Evolutionary conservation across 2,888 invertebrate species (phyloP), one percentile per base, ranked within the genome.

Genomic region (Esperia sulphurella): DNA sequence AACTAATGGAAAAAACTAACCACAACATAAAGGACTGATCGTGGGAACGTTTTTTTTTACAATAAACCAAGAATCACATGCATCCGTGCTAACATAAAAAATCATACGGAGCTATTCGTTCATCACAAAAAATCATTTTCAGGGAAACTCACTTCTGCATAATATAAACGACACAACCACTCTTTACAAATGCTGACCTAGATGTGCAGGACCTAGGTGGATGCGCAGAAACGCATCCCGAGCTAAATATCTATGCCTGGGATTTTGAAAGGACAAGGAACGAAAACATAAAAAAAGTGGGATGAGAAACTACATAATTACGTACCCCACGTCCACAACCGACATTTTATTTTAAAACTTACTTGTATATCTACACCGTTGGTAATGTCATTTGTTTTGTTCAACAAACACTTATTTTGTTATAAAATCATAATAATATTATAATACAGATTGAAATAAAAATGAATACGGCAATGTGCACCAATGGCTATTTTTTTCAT

Each of bases 31-130:
- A 65, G 69, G 67, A 69, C 63, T 65, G 59, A 79, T 68, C 81
- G 83, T 83, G 83, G 79, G 84, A 85, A 80, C 59, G 38, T 68
- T 79, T 85, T 82, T 79, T 80, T 77, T 63, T 55, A 30, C 37
- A 28, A 53, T 42, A 48, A 58, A 57, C 62, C 65, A 71, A 68
- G 66, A 75, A 74, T 71, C 74, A 77, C 73, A 73, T 75, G 79
- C 75, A 80, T 67, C 68, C 65, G 65, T 65, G 59, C 58, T 10
- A 35, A 10, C 35, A 35, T 35, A 35, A 35, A 35, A 57, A 35
- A 35, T n/a, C 35, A n/a, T n/a, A 31, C 3, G 10, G 31, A 10
- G 4, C 8, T 35, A n/a, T n/a, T 35, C 10, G 35, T 35, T 35
- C n/a, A 8, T 35, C 8, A n/a, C 1, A 10, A 21, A 21, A 21